phyloP scores from a whole-genome alignment of 2,797 vertebrate genomes.

The Mycteria americana region DNA sequence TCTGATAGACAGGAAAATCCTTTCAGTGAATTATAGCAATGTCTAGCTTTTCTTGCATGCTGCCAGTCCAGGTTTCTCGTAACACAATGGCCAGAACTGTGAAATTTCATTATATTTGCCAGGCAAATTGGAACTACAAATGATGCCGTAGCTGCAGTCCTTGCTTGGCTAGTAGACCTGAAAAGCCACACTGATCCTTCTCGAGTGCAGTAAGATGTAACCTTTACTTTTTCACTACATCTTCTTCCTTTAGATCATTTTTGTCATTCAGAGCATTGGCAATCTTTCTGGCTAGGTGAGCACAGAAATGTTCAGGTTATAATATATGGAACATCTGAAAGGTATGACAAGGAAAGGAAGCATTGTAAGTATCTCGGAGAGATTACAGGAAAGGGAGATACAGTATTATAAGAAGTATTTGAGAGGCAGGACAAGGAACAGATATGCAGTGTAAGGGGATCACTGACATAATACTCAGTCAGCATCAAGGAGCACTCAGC shows the following conservation, averaged over 20 bases:
- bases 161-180: conserved; percentile 44
- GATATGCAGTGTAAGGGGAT: neutral
- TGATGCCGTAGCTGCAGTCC: neutral
- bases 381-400: conserved; percentile 39
- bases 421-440: conserved; percentile 34
- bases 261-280: neutral
- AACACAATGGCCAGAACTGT: conserved; percentile 49
- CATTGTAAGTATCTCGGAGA: neutral
- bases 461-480: neutral
- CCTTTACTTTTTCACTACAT: conserved; percentile 29
- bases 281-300: conserved; percentile 49
- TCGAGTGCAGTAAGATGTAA: conserved; percentile 11
- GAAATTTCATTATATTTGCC: conserved; percentile 49
- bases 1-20: conserved; percentile 63
- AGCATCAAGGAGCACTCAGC: neutral
- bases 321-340: conserved; percentile 15
- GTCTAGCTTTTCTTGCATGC: conserved; percentile 17
- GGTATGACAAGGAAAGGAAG: conserved; percentile 5
- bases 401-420: neutral
- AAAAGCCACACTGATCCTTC: conserved; percentile 39
- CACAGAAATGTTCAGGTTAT: conserved; percentile 8
- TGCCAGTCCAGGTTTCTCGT: conserved; percentile 35
- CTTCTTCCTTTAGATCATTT: conserved; percentile 33
- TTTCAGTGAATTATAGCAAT: conserved; percentile 42
- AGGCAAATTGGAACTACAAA: conserved; percentile 47